A percentile compares a stretch with the other conserved stretches of the same genome.
Evolutionary conservation across 2,888 invertebrate species (phyloP).

Genomic region (Neocrepidodera transversa): DNA sequence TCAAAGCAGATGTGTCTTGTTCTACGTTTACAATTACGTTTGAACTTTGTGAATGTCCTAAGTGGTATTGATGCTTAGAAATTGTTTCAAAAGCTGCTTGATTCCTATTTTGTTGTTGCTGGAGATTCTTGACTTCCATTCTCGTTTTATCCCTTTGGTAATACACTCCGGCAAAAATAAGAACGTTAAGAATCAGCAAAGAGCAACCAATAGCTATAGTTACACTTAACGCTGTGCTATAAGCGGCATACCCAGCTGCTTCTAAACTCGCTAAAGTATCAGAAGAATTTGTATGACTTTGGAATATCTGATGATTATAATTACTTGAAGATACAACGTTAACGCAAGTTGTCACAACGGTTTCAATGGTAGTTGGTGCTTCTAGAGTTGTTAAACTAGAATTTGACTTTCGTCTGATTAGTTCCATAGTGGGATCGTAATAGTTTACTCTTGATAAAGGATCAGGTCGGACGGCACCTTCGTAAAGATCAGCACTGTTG

Average conservation of each 20-base stretch:
- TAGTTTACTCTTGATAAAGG: conserved; percentile 73
- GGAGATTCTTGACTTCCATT: conserved; percentile 78
- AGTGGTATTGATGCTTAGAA: conserved; percentile 79
- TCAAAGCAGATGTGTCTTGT: conserved; percentile 70
- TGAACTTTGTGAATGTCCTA: conserved; percentile 78
- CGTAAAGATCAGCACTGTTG: conserved; percentile 87
- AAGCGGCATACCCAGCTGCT: conserved; percentile 78
- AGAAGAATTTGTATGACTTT: conserved; percentile 69
- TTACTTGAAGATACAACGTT: conserved; percentile 63
- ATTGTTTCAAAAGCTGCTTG: conserved; percentile 74
- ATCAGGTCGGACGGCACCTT: conserved; percentile 86
- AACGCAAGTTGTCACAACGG: conserved; percentile 75
- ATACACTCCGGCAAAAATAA: conserved; percentile 85
- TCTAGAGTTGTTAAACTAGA: conserved; percentile 68
- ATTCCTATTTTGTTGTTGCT: conserved; percentile 78
- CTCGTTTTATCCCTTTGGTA: conserved; percentile 81
- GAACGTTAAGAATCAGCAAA: conserved; percentile 78
- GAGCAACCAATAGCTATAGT: conserved; percentile 85
- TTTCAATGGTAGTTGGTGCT: conserved; percentile 73
- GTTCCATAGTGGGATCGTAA: conserved; percentile 70
- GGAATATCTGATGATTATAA: conserved; percentile 65
- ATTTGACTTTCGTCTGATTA: conserved; percentile 66
- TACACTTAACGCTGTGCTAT: conserved; percentile 78
- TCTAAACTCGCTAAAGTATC: conserved; percentile 82
- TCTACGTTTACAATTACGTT: conserved; percentile 86